These are phyloP conservation scores for Drosophila lacicola DNA, from an alignment of 2,888 invertebrate genomes.

Conservation along the genomic window DNA sequence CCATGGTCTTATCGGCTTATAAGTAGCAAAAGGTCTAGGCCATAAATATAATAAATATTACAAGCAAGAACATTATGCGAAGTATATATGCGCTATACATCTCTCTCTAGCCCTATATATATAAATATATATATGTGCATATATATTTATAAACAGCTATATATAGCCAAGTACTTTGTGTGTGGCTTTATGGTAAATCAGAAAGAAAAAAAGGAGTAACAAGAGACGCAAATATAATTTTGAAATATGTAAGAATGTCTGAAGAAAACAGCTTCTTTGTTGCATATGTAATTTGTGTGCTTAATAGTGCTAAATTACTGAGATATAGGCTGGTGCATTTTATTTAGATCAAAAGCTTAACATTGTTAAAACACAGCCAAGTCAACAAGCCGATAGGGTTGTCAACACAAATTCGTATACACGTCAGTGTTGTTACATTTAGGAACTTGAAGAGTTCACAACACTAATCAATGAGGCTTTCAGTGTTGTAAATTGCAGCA, in stretches of 20 bases:
- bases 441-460: too few relatives aligned
- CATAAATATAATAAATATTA: conserved; percentile 66
- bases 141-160: neutral
- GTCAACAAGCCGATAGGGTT: too few relatives aligned
- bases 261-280: neutral
- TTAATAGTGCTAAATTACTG: too few relatives aligned
- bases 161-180: conserved; percentile 14
- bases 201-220: neutral
- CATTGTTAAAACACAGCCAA: too few relatives aligned
- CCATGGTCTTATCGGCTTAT: conserved; percentile 64
- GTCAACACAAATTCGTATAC: too few relatives aligned
- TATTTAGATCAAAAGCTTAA: too few relatives aligned
- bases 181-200: conserved; percentile 8
- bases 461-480: neutral
- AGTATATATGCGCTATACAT: neutral
- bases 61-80: conserved; percentile 43
- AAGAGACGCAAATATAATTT: conserved; percentile 12
- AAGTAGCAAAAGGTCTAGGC: conserved; percentile 53
- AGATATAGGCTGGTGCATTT: too few relatives aligned
- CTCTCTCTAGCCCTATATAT: neutral
- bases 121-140: neutral
- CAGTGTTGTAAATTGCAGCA: neutral
- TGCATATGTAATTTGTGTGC: too few relatives aligned
- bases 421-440: too few relatives aligned
- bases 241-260: conserved; percentile 5